Percentiles rank a stretch among this genome's conserved stretches.
Evolutionary conservation across 2,797 vertebrate genomes (phyloP).

Genomic region (Coreius guichenoti): DNA sequence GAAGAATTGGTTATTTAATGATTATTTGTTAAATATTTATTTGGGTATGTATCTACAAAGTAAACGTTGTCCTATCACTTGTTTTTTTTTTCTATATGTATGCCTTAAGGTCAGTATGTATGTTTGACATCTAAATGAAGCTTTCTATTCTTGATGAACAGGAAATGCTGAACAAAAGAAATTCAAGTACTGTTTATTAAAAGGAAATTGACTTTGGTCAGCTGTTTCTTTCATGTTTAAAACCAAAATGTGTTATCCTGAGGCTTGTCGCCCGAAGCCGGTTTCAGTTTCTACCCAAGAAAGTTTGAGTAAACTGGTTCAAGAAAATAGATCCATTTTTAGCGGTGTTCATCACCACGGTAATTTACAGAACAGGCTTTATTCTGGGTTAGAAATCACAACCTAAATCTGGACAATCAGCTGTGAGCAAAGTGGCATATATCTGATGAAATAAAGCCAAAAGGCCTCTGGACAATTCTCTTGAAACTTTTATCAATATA

Average conservation of each 20-base stretch:
- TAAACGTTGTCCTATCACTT: neutral
- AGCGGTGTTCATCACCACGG: neutral
- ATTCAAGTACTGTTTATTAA: neutral
- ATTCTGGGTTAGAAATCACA: neutral
- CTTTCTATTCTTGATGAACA: neutral
- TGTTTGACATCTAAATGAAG: constrained; percentile 4
- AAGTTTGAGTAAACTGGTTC: too few species aligned
- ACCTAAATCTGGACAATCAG: neutral
- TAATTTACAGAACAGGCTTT: neutral
- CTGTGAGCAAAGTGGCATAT: neutral
- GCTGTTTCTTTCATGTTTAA: neutral
- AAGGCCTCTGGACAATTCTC: too few species aligned
- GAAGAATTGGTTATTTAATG: neutral
- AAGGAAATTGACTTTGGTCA: neutral
- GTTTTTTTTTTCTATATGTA: neutral
- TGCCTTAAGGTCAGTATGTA: constrained; percentile 26
- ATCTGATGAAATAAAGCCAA: neutral
- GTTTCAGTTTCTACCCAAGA: neutral
- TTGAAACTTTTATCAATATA: neutral
- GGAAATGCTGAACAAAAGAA: neutral
- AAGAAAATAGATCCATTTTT: neutral
- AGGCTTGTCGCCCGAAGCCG: neutral
- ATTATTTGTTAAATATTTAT: neutral
- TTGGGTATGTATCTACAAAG: neutral
- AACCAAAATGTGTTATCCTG: neutral